Evolutionary conservation across 2,113 vertebrate genomes (phyloP).

Genomic region (Eulacestoma nigropectus): DNA sequence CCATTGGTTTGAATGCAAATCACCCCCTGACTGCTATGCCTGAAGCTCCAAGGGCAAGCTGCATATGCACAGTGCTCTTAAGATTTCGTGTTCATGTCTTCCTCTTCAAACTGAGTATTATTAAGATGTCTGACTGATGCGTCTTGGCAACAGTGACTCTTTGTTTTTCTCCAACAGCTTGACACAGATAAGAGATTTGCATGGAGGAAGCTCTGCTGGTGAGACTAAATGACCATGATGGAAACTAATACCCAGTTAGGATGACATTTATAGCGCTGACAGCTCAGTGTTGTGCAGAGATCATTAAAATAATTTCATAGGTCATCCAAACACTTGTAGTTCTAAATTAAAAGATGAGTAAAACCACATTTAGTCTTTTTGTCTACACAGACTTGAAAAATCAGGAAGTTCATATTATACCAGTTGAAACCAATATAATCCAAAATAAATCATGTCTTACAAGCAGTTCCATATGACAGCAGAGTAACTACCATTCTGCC

Average conservation of each 20-base stretch:
- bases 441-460: conserved; percentile 40
- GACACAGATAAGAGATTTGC: neutral
- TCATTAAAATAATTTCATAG: conserved; percentile 26
- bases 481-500: neutral
- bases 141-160: neutral
- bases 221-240: conserved; percentile 1
- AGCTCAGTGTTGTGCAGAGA: neutral
- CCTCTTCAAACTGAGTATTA: neutral
- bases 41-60: neutral
- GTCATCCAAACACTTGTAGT: conserved; percentile 22
- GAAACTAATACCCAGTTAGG: neutral
- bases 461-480: conserved; percentile 35
- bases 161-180: neutral
- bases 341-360: conserved; percentile 36
- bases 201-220: neutral
- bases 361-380: conserved; percentile 26
- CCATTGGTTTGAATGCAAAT: neutral
- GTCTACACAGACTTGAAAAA: neutral
- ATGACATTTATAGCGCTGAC: conserved; percentile 16
- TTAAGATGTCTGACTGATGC: neutral
- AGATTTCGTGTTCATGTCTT: neutral
- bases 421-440: conserved; percentile 28
- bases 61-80: neutral
- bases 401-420: neutral
- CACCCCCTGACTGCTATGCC: neutral